phyloP scores from a whole-genome alignment of 2,888 invertebrate species.

The Liodrosophila aerea region DNA sequence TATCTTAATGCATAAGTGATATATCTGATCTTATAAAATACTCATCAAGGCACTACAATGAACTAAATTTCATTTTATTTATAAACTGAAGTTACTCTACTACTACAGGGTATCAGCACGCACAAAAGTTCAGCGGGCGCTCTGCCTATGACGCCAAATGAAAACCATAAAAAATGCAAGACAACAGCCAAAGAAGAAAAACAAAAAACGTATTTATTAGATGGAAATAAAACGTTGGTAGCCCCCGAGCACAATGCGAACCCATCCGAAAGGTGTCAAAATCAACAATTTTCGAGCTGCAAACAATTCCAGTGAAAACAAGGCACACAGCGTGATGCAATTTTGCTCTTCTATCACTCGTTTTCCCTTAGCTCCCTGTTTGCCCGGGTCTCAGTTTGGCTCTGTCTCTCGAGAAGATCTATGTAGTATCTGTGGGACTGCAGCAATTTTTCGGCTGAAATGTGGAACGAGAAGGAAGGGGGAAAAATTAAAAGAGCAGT shows the following conservation, averaged over 20 bases:
- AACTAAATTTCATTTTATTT: too few species aligned
- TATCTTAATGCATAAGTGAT: too few species aligned
- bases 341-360: slow-evolving; percentile 40
- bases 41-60: too few species aligned
- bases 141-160: slow-evolving; percentile 43
- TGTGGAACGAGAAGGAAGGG: slow-evolving; percentile 26
- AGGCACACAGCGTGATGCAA: slow-evolving; percentile 78
- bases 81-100: too few species aligned
- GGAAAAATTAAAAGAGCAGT: slow-evolving; percentile 51
- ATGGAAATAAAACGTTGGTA: slow-evolving; percentile 65
- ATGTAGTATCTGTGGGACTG: slow-evolving; percentile 14
- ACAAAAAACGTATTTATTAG: slow-evolving; percentile 68
- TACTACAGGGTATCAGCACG: slow-evolving; percentile 35
- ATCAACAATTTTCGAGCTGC: slow-evolving; percentile 77
- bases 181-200: slow-evolving; percentile 35
- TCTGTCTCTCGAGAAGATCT: slow-evolving; percentile 15
- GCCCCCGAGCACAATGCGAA: slow-evolving; percentile 56
- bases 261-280: slow-evolving; percentile 79
- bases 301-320: slow-evolving; percentile 73
- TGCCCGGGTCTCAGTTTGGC: neutral
- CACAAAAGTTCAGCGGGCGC: slow-evolving; percentile 45
- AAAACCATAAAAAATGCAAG: slow-evolving; percentile 75
- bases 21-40: too few species aligned
- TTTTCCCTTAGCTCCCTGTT: slow-evolving; percentile 9
- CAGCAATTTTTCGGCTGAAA: slow-evolving; percentile 51